Base-by-base conservation (phyloP, 2,797 vertebrate genomes). In the Mycteria americana region DNA sequence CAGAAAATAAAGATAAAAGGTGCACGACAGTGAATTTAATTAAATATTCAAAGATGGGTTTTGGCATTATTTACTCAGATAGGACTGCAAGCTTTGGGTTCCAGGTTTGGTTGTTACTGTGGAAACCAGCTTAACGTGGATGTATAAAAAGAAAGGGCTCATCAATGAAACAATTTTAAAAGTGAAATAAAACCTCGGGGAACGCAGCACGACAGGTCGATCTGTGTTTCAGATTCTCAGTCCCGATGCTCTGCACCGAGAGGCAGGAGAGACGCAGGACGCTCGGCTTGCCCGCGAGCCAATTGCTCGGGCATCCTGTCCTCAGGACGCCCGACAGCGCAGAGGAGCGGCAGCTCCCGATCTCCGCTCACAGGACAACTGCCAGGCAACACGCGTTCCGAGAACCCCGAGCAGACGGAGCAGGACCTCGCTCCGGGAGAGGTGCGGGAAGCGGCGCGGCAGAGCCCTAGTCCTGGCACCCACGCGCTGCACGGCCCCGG, bases 71-170 rank as follows among this genome's bases (percentile, higher is more conserved):
- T 97, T 96, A 94, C 95, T 94, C 95, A 91, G 96, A 67, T 27
- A 88, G 69, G 84, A 53, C 93, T 96, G 72, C 41, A 41, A 92
- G 95, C 95, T 89, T 69, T 0, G 79, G 93, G 79, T 94, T 89
- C 92, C 90, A 78, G 94, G 91, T 96, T 95, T 76, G 95, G 93
- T 92, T 95, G 97, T 97, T 97, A 97, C 97, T 97, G 97, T 97
- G 97, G 97, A 97, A 97, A 97, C 97, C 94, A 70, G 87, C 76
- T 89, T 46, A 89, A 95, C 48, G 15, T 27, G 83, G 63, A 83
- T 82, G 94, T 88, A 92, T 88, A 85, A 94, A 93, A 92, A 92
- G 96, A 95, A 93, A 97, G 85, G 89, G 93, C 77, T 97, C 94
- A 86, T 95, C 97, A 97, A 97, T 96, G 97, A 97, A 97, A 95